Evolutionary conservation across 2,797 vertebrate species (phyloP).

Genomic region (Eupleurogrammus muticus): DNA sequence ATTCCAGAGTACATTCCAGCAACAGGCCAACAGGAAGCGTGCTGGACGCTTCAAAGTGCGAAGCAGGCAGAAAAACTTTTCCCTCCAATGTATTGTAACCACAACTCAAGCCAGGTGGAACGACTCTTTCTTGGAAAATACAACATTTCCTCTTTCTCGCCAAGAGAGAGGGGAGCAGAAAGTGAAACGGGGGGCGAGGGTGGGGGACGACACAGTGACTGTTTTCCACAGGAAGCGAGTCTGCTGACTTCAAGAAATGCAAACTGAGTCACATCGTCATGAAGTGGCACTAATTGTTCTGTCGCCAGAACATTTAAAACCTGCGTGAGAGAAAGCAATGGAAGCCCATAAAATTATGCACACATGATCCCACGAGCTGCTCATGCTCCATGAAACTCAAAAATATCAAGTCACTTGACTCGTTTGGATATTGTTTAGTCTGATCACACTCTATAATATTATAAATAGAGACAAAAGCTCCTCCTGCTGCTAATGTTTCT

Average conservation of each 20-base stretch:
- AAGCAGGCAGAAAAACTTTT: constrained; percentile 51
- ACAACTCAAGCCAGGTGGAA: constrained; percentile 56
- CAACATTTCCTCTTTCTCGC: constrained; percentile 33
- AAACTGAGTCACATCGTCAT: constrained; percentile 58
- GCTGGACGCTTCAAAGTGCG: constrained; percentile 46
- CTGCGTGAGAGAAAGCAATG: constrained; percentile 16
- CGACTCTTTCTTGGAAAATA: constrained; percentile 41
- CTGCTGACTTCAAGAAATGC: constrained; percentile 64
- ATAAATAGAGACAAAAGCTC: too few relatives aligned
- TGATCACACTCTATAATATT: too few relatives aligned
- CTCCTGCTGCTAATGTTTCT: constrained; percentile 26
- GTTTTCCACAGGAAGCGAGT: constrained; percentile 61
- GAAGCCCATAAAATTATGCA: not conserved
- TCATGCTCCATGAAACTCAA: not conserved
- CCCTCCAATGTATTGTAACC: constrained; percentile 55
- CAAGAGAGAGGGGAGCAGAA: constrained; percentile 13
- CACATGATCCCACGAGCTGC: not conserved
- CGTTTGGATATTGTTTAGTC: too few relatives aligned
- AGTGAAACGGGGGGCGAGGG: constrained; percentile 31
- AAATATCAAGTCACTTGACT: not conserved
- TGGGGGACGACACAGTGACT: not conserved
- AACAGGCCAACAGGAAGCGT: constrained; percentile 63
- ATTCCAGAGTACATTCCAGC: constrained; percentile 63
- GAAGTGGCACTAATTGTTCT: constrained; percentile 30
- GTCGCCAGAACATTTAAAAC: constrained; percentile 31